Conservation (phyloP, 2,113 vertebrate species). For the Stegostoma tigrinum region DNA sequence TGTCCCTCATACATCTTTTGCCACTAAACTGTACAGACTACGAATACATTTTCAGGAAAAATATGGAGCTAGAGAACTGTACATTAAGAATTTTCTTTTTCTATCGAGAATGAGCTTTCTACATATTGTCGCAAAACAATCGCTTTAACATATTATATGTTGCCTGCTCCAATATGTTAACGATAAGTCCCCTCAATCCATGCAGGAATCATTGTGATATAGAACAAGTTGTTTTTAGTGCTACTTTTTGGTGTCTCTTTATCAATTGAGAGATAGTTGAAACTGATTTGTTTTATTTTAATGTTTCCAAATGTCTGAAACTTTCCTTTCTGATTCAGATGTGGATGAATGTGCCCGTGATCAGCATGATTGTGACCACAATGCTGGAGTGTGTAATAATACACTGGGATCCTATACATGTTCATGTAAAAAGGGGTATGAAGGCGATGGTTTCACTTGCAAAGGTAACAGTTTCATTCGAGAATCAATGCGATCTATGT, state of each 20-base stretch:
- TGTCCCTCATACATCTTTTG: neutral
- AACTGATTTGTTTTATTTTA: neutral
- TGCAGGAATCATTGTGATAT: neutral
- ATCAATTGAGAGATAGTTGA: neutral
- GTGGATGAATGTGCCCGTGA: neutral
- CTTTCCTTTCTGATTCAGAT: neutral
- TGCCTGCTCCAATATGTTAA: neutral
- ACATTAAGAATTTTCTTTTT: neutral
- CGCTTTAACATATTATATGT: neutral
- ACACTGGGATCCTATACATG: neutral
- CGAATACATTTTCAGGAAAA: neutral
- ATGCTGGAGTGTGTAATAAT: neutral
- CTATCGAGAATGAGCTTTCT: neutral
- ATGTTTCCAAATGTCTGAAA: neutral
- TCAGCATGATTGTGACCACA: neutral
- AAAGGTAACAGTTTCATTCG: neutral
- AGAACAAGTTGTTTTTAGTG: neutral
- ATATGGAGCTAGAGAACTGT: neutral
- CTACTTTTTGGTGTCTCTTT: neutral
- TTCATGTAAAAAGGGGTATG: conserved; percentile 13
- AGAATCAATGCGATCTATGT: neutral
- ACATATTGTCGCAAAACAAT: neutral
- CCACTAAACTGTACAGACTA: neutral
- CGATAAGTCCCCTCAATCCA: neutral
- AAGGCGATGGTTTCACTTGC: conserved; percentile 8